Evolutionary conservation across 1,140 invertebrate genomes (phyloP), one percentile per base, ranked within the genome.

Genomic region (Archivesica marissinica): DNA sequence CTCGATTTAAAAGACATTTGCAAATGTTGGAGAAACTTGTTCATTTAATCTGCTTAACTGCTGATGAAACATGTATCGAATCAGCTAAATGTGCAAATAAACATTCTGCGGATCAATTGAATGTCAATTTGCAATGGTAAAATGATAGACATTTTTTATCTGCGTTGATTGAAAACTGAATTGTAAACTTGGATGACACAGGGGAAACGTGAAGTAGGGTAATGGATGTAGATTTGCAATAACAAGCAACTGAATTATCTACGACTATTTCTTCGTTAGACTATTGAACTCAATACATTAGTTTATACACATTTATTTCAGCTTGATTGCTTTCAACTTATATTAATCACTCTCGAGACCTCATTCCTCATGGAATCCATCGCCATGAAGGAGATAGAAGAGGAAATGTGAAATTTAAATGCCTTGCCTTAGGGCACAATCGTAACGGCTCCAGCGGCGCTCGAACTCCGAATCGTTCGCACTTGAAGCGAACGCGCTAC

Each of bases 51-150:
- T 61, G 17, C 54, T 68, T 79, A 68, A 68, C 41, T 30, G 38
- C 38, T 44, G 59, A 68, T 39, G 66, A 41, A 79, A 79, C 77
- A 79, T 79, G 77, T 35, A 44, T 64, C 30, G 13, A 66, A 41
- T 79, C 61, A 39, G 56, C 77, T 76, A 79, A 79, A 79, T 79
- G 59, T 79, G 39, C 77, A 79, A 79, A 79, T 79, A 79, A 79
- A 79, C 77, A 64, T 64, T 79, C 68, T 61, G 35, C 44, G 39
- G 39, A 64, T 66, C 35, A 79, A 79, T 79, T 44, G 33, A 66
- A 68, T 66, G 66, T 79, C 30, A 66, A 79, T 79, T 64, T 79
- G 38, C 28, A 28, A 35, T 25, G 39, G 30, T 72, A 44, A 9
- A 72, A 72, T 72, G 41, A 72, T 20, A 72, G 9, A 20, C 68